Evolutionary conservation across 2,888 invertebrate genomes (phyloP).

Genomic region (Copidosoma aretas): DNA sequence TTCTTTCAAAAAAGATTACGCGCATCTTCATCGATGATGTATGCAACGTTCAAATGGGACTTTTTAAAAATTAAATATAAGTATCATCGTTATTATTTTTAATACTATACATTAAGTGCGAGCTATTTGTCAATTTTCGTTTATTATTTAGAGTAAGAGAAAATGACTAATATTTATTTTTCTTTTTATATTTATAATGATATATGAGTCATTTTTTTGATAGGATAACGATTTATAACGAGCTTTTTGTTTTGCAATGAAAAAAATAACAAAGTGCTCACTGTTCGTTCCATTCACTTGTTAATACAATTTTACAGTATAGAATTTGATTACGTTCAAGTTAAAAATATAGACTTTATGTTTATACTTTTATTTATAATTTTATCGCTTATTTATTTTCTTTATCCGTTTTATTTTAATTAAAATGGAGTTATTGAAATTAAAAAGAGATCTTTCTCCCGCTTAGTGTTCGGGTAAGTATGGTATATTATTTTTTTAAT

Average conservation of each 20-base stretch:
- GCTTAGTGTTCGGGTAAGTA: too few relatives aligned
- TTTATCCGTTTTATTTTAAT: background rate
- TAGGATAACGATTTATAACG: background rate
- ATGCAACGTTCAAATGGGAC: too few relatives aligned
- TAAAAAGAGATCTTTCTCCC: background rate
- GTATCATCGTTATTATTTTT: background rate
- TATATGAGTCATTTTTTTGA: background rate
- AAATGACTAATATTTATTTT: too few relatives aligned
- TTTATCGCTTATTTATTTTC: background rate
- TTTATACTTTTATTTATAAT: slow-evolving; percentile 26
- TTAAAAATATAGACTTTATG: slow-evolving; percentile 39
- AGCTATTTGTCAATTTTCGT: background rate
- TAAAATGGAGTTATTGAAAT: slow-evolving; percentile 15
- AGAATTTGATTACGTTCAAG: slow-evolving; percentile 11
- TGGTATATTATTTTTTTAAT: background rate
- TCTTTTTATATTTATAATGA: background rate
- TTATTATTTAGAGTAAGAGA: too few relatives aligned
- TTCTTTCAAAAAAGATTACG: too few relatives aligned
- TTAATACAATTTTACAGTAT: slow-evolving; percentile 36
- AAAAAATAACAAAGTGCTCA: slow-evolving; percentile 34
- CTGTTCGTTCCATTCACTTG: slow-evolving; percentile 23
- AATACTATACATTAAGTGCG: background rate
- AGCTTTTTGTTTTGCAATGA: slow-evolving; percentile 22
- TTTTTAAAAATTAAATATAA: background rate
- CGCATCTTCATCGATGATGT: too few relatives aligned